Percentiles rank a stretch among this genome's conserved stretches.
Conservation (phyloP, 2,888 invertebrate species). For the Neelides folsomi region DNA sequence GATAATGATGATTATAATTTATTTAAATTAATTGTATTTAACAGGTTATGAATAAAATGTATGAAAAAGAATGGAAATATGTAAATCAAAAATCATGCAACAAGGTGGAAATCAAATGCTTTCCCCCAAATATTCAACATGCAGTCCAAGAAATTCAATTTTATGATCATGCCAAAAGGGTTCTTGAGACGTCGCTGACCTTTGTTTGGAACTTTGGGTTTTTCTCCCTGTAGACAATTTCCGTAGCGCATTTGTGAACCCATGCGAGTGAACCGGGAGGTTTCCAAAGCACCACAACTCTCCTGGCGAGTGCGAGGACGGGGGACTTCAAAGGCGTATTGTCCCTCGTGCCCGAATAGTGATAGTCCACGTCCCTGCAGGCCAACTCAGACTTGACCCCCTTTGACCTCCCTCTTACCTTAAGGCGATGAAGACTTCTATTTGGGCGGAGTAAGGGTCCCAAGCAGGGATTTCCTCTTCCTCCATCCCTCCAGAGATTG, state of each 20-base stretch:
- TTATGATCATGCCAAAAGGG: not conserved
- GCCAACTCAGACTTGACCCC: not conserved
- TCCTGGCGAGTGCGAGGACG: slow-evolving; percentile 7
- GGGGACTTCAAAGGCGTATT: slow-evolving; percentile 10
- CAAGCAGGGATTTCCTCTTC: slow-evolving; percentile 8
- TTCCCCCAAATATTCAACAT: not conserved
- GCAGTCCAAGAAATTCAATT: not conserved
- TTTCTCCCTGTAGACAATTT: slow-evolving; percentile 18
- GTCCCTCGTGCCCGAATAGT: slow-evolving; percentile 8
- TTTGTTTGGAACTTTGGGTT: slow-evolving; percentile 17
- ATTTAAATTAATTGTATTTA: too few species aligned
- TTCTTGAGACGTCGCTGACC: slow-evolving; percentile 1
- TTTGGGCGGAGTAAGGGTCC: slow-evolving; percentile 12
- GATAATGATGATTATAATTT: too few species aligned
- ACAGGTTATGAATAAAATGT: too few species aligned
- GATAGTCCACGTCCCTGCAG: slow-evolving; percentile 16
- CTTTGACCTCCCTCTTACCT: slow-evolving; percentile 11
- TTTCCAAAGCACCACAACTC: slow-evolving; percentile 13
- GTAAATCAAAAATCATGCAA: not conserved
- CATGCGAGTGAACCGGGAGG: slow-evolving; percentile 22
- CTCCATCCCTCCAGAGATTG: slow-evolving; percentile 1
- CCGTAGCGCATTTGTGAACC: slow-evolving; percentile 19
- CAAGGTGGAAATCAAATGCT: not conserved
- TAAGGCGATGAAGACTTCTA: slow-evolving; percentile 23
- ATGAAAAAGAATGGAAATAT: too few species aligned